Evolutionary conservation across 2,888 invertebrate species (phyloP).

Genomic region (Nomada flava): DNA sequence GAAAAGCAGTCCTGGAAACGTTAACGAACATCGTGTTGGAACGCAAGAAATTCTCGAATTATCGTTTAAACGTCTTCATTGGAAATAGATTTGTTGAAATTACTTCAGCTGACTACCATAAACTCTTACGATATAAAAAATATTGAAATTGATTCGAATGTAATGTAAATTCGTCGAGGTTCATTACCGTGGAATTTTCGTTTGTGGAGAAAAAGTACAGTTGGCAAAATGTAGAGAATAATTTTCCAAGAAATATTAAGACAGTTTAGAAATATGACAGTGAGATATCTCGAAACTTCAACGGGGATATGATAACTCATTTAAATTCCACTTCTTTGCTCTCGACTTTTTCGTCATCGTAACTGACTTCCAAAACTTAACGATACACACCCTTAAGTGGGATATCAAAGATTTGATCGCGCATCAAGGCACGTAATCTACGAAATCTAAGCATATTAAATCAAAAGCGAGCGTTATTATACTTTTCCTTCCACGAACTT

Average conservation of each 20-base stretch:
- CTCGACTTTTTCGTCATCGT: neutral
- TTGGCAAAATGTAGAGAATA: neutral
- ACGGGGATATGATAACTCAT: neutral
- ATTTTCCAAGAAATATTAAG: conserved; percentile 5
- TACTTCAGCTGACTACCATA: neutral
- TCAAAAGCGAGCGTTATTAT: no score
- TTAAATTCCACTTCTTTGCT: conserved; percentile 14
- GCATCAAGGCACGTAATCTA: no score
- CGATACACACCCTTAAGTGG: no score
- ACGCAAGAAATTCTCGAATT: conserved; percentile 40
- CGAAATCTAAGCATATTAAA: no score
- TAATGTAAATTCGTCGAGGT: no score
- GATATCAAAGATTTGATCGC: no score
- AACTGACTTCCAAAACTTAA: neutral
- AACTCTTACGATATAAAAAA: neutral
- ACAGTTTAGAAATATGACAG: neutral
- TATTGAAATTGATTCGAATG: no score
- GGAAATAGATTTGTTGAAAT: conserved; percentile 17
- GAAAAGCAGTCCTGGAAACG: conserved; percentile 47
- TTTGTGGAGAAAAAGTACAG: neutral
- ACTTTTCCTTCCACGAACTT: no score
- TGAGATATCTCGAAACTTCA: conserved; percentile 1
- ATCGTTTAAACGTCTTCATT: conserved; percentile 57
- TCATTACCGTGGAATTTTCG: no score
- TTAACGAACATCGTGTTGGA: conserved; percentile 8